Evolutionary conservation across 1,140 invertebrate genomes (phyloP).

Genomic region (Saccostrea cuccullata): DNA sequence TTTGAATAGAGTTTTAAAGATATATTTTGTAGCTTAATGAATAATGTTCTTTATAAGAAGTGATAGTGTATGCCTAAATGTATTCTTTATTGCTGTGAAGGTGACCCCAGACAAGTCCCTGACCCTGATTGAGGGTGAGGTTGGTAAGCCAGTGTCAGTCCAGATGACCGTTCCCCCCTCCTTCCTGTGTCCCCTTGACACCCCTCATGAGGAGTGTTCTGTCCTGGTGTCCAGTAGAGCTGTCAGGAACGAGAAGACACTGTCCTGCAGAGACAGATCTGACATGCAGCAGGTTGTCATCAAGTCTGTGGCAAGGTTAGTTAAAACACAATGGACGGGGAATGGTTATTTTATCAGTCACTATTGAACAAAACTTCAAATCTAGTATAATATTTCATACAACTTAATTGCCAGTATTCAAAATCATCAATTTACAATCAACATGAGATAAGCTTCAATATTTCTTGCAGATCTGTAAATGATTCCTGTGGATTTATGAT

Average conservation of each 20-base stretch:
- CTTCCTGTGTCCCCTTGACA: slow-evolving; percentile 58
- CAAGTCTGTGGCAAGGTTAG: slow-evolving; percentile 13
- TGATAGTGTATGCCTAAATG: too few species aligned
- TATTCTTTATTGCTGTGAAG: slow-evolving; percentile 39
- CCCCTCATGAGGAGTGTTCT: slow-evolving; percentile 49
- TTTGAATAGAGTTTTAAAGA: too few species aligned
- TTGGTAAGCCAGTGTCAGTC: slow-evolving; percentile 39
- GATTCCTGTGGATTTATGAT: slow-evolving; percentile 58
- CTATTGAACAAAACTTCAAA: too few species aligned
- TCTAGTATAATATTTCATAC: too few species aligned
- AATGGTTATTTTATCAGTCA: too few species aligned
- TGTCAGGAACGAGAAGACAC: background rate
- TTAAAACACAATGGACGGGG: background rate
- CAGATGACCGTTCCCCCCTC: slow-evolving; percentile 55
- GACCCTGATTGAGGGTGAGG: slow-evolving; percentile 55
- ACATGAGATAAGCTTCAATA: background rate
- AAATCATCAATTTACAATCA: too few species aligned
- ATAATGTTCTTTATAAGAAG: too few species aligned
- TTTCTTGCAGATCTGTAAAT: background rate
- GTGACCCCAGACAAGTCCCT: slow-evolving; percentile 47
- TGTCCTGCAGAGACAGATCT: slow-evolving; percentile 43
- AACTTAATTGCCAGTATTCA: too few species aligned
- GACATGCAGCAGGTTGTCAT: slow-evolving; percentile 43
- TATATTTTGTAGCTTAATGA: too few species aligned
- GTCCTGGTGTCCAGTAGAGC: slow-evolving; percentile 21